Base-by-base conservation (phyloP, 2,113 vertebrate genomes). In the Mastomys natalensis region DNA sequence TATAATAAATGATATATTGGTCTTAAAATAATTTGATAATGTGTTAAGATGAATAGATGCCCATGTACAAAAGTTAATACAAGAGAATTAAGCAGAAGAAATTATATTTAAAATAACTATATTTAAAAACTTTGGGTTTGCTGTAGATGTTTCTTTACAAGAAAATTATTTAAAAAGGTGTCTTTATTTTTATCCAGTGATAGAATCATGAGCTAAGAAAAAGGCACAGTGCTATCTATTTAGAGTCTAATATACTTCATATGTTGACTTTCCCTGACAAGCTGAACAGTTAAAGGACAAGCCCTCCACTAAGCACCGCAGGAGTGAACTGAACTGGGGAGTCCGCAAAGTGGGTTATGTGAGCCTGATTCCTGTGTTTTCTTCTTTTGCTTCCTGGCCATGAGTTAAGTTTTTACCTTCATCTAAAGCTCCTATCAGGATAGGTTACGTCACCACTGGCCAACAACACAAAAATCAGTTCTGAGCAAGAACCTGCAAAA, bases 1-100 rank as follows among this genome's bases (percentile, higher is more conserved):
- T 21, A 84, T 95, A 91, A 37, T 19, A 86, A 81, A 73, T 62
- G 37, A 94, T 29, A 70, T 3, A 51, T 53, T 82, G 9, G 12
- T 82, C 70, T 95, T 70, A 68, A 74, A 96, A 92, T 77, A 91
- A 94, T 72, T 31, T 80, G 48, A 85, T 80, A 58, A 40, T 70
- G 13, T 29, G 22, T 86, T 92, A 91, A 92, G 21, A 94, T 72
- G 68, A 91, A 72, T 94, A 95, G 37, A 91, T 68, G 34, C 0
- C n/a, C 9, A 90, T 72, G n/a, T 48, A 21, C 31, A 95, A 94
- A 94, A 90, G 34, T 92, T 89, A 90, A 13, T 82, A 82, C 66
- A 60, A 78, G 29, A 31, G 89, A 77, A 93, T 90, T 88, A 91
- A 95, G 60, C 40, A n/a, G 17, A 68, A 90, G 13, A 73, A 78